Percentiles rank a stretch among this genome's conserved stretches.
Conservation (phyloP, 37 sponge, comb jelly and placozoan species). For the Halisarca cf. caerulea region DNA sequence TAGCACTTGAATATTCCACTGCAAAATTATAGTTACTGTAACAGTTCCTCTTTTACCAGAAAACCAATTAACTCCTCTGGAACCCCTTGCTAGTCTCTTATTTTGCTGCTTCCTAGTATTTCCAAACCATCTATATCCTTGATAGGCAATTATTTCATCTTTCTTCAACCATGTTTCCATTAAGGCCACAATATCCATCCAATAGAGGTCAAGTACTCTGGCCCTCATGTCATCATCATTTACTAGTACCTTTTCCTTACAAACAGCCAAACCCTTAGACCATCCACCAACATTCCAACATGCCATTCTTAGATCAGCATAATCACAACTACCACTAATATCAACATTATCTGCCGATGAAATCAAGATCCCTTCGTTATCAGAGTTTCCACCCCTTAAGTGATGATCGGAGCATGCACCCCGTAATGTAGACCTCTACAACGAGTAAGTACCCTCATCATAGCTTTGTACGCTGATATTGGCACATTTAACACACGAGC, state of each 20-base stretch:
- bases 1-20: not conserved
- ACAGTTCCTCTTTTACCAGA: not conserved
- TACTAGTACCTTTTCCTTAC: not conserved
- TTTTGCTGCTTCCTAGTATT: not conserved
- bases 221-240: not conserved
- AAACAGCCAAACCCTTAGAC: too few species aligned
- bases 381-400: too few species aligned
- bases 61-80: not conserved
- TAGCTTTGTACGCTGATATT: too few species aligned
- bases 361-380: too few species aligned
- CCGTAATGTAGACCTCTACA: too few species aligned
- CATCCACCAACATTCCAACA: not conserved
- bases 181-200: not conserved
- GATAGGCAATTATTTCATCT: too few species aligned
- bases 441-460: too few species aligned
- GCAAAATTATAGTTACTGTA: too few species aligned
- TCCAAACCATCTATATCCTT: not conserved
- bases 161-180: not conserved
- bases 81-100: not conserved
- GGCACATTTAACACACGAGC: too few species aligned
- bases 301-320: not conserved
- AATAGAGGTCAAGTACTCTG: not conserved
- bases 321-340: too few species aligned
- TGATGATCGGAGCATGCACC: too few species aligned
- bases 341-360: too few species aligned